phyloP scores from a whole-genome alignment of 2,888 invertebrate species.

The Calliopum simillimum region DNA sequence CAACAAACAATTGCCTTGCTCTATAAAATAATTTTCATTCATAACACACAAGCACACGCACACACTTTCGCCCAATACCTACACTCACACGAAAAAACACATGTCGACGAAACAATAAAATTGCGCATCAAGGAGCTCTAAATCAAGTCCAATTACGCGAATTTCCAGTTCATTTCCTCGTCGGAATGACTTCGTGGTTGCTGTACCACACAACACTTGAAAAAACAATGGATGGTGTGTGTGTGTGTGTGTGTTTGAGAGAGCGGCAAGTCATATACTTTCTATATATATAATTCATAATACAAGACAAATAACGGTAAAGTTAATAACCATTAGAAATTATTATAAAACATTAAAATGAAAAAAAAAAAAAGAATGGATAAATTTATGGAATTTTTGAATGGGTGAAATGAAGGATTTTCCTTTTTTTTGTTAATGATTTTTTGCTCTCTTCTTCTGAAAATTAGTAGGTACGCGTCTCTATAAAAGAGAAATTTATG shows the following conservation, averaged over 20 bases:
- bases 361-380: conserved; percentile 38
- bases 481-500: too few relatives aligned
- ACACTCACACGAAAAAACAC: conserved; percentile 33
- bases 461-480: too few relatives aligned
- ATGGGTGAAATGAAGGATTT: too few relatives aligned
- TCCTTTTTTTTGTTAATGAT: too few relatives aligned
- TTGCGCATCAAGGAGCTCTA: conserved; percentile 39
- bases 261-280: conserved; percentile 3
- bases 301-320: conserved; percentile 26
- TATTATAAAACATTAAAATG: conserved; percentile 10
- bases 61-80: not conserved
- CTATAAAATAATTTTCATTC: conserved; percentile 59
- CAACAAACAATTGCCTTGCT: conserved; percentile 50
- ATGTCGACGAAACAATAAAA: conserved; percentile 42
- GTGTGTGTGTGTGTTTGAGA: not conserved
- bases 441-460: too few relatives aligned
- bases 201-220: not conserved
- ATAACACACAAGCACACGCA: not conserved
- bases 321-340: conserved; percentile 39
- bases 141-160: conserved; percentile 48
- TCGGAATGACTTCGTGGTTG: conserved; percentile 33
- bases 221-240: not conserved
- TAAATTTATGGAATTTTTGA: too few relatives aligned
- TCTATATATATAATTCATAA: conserved; percentile 33
- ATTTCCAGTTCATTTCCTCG: conserved; percentile 47